phyloP scores from a whole-genome alignment of 2,888 invertebrate species.

The Operophtera brumata region DNA sequence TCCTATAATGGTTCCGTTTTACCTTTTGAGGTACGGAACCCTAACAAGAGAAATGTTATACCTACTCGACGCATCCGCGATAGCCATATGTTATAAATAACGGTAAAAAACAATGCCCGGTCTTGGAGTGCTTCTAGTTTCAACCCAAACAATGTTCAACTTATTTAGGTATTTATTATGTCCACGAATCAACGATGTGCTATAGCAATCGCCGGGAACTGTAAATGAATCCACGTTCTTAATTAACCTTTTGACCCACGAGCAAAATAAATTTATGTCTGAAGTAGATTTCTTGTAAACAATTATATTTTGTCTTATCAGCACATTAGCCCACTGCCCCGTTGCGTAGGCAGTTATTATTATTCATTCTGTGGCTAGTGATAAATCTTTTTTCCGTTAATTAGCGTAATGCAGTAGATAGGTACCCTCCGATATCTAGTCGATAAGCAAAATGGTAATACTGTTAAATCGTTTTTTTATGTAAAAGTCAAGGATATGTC shows the following conservation, averaged over 20 bases:
- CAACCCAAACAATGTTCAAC: too few relatives aligned
- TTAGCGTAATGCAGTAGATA: conserved; percentile 14
- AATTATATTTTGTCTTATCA: conserved; percentile 10
- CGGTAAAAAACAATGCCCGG: too few relatives aligned
- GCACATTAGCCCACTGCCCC: conserved; percentile 11
- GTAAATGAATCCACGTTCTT: background rate
- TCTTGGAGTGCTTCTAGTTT: too few relatives aligned
- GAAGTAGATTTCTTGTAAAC: conserved; percentile 5
- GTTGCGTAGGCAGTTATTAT: background rate
- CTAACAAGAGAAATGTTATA: too few relatives aligned
- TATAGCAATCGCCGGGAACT: background rate
- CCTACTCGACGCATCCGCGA: too few relatives aligned
- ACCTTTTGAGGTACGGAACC: too few relatives aligned
- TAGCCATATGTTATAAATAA: too few relatives aligned
- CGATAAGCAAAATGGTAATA: background rate
- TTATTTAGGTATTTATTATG: too few relatives aligned
- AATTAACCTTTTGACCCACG: background rate
- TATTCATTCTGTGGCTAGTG: background rate
- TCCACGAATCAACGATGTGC: background rate
- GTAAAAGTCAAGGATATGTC: background rate
- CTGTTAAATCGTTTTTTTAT: too few relatives aligned
- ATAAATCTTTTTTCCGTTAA: conserved; percentile 19
- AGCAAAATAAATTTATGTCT: background rate
- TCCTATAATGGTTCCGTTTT: too few relatives aligned
- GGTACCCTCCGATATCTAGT: background rate